Conservation (phyloP, 2,113 vertebrate species). For the Antennarius striatus region DNA sequence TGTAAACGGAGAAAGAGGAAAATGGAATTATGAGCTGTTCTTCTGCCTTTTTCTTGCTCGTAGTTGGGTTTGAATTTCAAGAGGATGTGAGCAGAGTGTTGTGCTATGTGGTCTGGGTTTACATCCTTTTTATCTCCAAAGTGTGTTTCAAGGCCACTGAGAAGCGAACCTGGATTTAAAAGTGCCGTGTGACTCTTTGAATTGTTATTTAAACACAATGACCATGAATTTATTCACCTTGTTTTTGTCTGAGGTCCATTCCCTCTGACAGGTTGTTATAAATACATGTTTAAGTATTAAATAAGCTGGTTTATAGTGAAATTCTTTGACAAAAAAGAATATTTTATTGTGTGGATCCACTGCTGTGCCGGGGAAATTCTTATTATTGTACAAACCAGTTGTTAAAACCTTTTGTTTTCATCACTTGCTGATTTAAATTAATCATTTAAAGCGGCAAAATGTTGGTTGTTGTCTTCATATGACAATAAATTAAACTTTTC, state of each 20-base stretch:
- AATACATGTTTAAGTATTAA: not conserved
- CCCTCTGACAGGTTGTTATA: not conserved
- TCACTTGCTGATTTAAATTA: too few relatives aligned
- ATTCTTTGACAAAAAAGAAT: too few relatives aligned
- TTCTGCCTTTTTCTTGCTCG: not conserved
- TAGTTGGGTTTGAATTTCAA: not conserved
- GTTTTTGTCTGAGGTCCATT: not conserved
- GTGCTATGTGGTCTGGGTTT: conserved; percentile 10
- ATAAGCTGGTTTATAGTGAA: too few relatives aligned
- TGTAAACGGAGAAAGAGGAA: not conserved
- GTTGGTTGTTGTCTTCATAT: too few relatives aligned
- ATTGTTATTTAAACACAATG: too few relatives aligned
- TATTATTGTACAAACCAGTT: too few relatives aligned
- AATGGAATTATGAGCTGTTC: too few relatives aligned
- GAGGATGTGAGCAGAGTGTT: conserved; percentile 42
- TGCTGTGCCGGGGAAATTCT: too few relatives aligned
- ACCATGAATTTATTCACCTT: not conserved
- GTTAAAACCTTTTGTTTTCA: too few relatives aligned
- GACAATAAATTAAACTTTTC: too few relatives aligned
- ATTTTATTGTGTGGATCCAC: not conserved
- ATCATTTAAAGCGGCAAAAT: too few relatives aligned
- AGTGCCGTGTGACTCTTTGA: conserved; percentile 11
- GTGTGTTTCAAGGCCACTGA: conserved; percentile 17
- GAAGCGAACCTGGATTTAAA: conserved; percentile 67
- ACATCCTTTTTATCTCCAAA: conserved; percentile 53